Evolutionary conservation across 2,113 vertebrate genomes (phyloP), one percentile per base, ranked within the genome.

Genomic region (Cairina moschata): DNA sequence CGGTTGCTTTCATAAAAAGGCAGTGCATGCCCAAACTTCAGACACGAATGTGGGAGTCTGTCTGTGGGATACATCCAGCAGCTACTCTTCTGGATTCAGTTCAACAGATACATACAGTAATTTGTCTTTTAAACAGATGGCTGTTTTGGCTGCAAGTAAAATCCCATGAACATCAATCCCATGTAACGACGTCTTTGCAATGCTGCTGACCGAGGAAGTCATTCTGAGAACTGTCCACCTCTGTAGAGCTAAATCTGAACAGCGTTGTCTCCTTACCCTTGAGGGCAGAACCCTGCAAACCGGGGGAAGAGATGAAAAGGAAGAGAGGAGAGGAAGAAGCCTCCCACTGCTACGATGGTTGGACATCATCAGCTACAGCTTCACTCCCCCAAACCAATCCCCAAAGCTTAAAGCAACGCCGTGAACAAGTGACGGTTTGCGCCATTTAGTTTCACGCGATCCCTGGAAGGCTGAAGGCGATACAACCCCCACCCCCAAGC

Each of bases 31-130:
- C 26, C 31, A 54, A 1, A 62, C 38, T 74, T 74, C 55, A 95
- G 55, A 26, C 15, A 6, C 40, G 32, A 44, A 11, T 40, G 26
- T 86, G 68, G 36, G 65, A 50, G 36, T 48, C 58, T 77, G 22
- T 52, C 50, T 28, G 2, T 28, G 65, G 60, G 25, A 12, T 65
- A 36, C 31, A 31, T 26, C 44, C 44, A 69, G 65, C 3, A 29
- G 4, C 0, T 0, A 17, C 63, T 44, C 56, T 68, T 78, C 68
- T 8, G 6, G 74, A 23, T 66, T 83, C 18, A 0, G 1, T 76
- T 81, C 32, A 50, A 15, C 18, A 65, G 32, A 82, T 54, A 13
- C 28, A 68, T 36, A 8, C 28, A 42, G 20, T 65, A 65, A 83
- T 88, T 80, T 90, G 68, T 88, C 55, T 58, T 76, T 88, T 80